These are phyloP conservation scores for Paraplagusia blochii DNA, from an alignment of 2,113 vertebrate genomes.

Conservation along the genomic window DNA sequence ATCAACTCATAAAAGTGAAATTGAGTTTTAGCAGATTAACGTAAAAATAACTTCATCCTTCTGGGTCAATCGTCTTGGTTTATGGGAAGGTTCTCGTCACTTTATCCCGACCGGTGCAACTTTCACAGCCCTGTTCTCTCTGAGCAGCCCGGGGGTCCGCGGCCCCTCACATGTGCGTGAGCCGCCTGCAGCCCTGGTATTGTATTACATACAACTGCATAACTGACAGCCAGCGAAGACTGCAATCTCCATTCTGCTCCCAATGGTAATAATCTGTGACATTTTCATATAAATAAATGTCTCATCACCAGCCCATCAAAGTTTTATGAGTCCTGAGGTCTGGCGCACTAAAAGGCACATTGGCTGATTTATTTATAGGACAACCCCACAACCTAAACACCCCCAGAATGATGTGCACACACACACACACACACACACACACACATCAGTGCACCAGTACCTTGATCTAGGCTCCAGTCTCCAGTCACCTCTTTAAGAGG, in stretches of 20 bases:
- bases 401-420: background rate
- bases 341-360: background rate
- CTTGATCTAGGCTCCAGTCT: background rate
- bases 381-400: background rate
- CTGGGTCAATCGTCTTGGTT: too few relatives aligned
- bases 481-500: conserved; percentile 11
- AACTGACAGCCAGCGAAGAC: background rate
- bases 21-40: too few relatives aligned
- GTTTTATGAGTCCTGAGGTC: conserved; percentile 1
- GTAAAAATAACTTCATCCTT: too few relatives aligned
- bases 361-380: background rate
- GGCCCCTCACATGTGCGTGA: too few relatives aligned
- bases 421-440: background rate
- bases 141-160: too few relatives aligned
- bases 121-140: too few relatives aligned
- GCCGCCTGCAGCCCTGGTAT: too few relatives aligned
- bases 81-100: too few relatives aligned
- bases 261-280: background rate
- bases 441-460: background rate
- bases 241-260: background rate
- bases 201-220: background rate
- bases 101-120: too few relatives aligned
- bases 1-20: too few relatives aligned
- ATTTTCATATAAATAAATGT: conserved; percentile 15
- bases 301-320: conserved; percentile 3